Evolutionary conservation across 2,113 vertebrate genomes (phyloP).

Genomic region (Paralichthys olivaceus): DNA sequence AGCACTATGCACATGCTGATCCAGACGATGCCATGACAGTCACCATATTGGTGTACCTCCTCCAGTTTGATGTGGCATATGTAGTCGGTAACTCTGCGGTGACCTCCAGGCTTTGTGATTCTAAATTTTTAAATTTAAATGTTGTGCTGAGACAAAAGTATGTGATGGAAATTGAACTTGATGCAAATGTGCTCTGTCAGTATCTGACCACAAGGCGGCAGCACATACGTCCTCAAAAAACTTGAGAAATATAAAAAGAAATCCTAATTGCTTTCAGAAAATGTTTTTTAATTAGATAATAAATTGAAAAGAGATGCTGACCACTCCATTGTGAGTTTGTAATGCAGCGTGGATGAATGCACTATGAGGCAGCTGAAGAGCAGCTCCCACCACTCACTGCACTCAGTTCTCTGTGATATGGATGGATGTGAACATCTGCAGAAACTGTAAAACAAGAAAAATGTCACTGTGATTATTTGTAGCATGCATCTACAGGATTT

Average conservation of each 20-base stretch:
- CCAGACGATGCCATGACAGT: conserved; percentile 52
- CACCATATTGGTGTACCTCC: conserved; percentile 42
- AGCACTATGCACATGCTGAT: conserved; percentile 78
- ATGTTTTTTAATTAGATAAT: conserved; percentile 35
- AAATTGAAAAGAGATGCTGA: conserved; percentile 24
- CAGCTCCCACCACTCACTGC: conserved; percentile 38
- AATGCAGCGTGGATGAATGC: conserved; percentile 38
- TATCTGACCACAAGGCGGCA: conserved; percentile 66
- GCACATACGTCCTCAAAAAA: conserved; percentile 30
- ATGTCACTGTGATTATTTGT: conserved; percentile 82
- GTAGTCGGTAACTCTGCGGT: conserved; percentile 70
- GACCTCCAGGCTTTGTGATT: conserved; percentile 27
- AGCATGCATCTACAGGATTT: conserved; percentile 76
- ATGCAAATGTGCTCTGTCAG: conserved; percentile 18
- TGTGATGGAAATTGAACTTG: conserved; percentile 27
- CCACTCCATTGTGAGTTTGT: conserved; percentile 26
- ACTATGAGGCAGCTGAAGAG: conserved; percentile 44
- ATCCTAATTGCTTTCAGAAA: conserved; percentile 44
- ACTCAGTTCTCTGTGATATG: conserved; percentile 54
- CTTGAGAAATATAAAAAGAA: conserved; percentile 22
- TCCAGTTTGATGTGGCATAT: conserved; percentile 47
- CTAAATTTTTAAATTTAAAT: conserved; percentile 59
- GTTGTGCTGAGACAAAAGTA: conserved; percentile 18
- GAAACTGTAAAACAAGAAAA: conserved; percentile 65
- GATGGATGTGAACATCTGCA: conserved; percentile 59